Percentiles rank a stretch among this genome's conserved stretches.
These are phyloP conservation scores for Dione juno DNA, from an alignment of 2,888 invertebrate species.

Conservation along the genomic window DNA sequence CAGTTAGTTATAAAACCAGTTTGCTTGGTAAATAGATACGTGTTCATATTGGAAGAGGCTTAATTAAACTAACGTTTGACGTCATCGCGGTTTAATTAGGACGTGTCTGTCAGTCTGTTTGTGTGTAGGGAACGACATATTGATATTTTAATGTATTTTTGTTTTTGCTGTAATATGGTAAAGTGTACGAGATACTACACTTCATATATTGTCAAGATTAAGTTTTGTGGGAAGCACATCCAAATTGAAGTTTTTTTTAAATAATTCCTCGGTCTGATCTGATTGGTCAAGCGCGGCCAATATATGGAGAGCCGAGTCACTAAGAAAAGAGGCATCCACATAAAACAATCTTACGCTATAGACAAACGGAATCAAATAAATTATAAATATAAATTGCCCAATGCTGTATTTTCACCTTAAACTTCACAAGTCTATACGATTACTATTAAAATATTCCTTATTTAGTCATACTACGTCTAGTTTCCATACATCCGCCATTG, in stretches of 20 bases:
- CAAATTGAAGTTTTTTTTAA: too few relatives aligned
- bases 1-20: constrained; percentile 18
- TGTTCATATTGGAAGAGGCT: not conserved
- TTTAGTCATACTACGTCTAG: constrained; percentile 20
- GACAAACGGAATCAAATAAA: not conserved
- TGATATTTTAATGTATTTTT: too few relatives aligned
- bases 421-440: constrained; percentile 11
- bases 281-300: too few relatives aligned
- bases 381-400: too few relatives aligned
- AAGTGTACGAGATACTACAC: too few relatives aligned
- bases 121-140: too few relatives aligned
- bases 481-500: constrained; percentile 25
- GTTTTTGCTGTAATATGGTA: too few relatives aligned
- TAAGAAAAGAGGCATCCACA: not conserved
- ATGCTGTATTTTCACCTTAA: constrained; percentile 13
- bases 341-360: not conserved
- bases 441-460: constrained; percentile 24
- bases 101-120: not conserved
- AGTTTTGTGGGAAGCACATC: too few relatives aligned
- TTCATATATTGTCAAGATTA: too few relatives aligned
- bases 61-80: not conserved
- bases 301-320: too few relatives aligned
- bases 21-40: constrained; percentile 17
- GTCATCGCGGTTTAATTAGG: not conserved
- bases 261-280: too few relatives aligned